A percentile compares a stretch with the other conserved stretches of the same genome.
Evolutionary conservation across 2,888 invertebrate species (phyloP).

Genomic region (Lordiphosa andalusiaca): DNA sequence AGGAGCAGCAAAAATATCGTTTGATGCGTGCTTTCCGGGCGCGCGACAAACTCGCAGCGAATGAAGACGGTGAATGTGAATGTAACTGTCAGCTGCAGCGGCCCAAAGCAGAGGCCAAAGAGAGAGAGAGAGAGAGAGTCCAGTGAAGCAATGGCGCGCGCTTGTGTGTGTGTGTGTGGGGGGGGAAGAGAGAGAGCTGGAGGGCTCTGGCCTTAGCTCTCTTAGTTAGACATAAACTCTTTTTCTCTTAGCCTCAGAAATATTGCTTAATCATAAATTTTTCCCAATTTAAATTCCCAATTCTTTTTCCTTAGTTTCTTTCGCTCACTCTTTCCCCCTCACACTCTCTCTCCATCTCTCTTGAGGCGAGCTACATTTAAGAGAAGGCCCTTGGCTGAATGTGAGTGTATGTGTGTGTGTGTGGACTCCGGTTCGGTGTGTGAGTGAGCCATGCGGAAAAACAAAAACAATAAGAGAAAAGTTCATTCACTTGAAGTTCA

Average conservation of each 20-base stretch:
- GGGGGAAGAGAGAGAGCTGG: not conserved
- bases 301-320: too few species aligned
- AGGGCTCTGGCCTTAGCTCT: too few species aligned
- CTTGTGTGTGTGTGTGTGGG: not conserved
- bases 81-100: constrained; percentile 13
- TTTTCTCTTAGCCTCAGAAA: too few species aligned
- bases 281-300: too few species aligned
- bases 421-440: not conserved
- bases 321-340: too few species aligned
- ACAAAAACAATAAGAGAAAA: constrained; percentile 70
- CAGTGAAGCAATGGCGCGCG: constrained; percentile 3
- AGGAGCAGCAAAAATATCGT: constrained; percentile 18
- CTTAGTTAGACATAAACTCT: too few species aligned
- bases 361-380: too few species aligned
- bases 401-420: not conserved
- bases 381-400: too few species aligned
- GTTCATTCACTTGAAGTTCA: constrained; percentile 57
- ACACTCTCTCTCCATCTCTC: too few species aligned
- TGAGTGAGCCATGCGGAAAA: constrained; percentile 32
- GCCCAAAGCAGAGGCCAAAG: constrained; percentile 9
- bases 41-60: constrained; percentile 60
- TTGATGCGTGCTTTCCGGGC: constrained; percentile 46
- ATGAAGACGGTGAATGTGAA: constrained; percentile 35
- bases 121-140: not conserved
- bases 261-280: too few species aligned